Base-by-base conservation (phyloP, 2,797 vertebrate genomes). In the Varecia variegata region DNA sequence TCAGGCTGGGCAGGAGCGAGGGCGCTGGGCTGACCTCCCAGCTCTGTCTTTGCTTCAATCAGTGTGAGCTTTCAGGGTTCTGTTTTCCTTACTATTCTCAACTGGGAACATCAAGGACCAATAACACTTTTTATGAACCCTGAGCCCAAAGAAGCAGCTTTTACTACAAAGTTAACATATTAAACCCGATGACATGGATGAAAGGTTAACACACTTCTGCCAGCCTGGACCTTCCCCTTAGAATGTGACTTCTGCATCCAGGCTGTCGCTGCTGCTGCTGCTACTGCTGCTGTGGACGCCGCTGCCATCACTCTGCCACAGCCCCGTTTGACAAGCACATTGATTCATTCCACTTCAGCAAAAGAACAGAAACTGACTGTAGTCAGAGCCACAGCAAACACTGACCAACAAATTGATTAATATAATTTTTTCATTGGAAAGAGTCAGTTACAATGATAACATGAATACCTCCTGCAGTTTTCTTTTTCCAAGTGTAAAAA, bases 21-120 rank as follows among this genome's bases (percentile, higher is more conserved):
- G 98, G 98, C 98, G 88, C 98, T 84, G 97, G 82, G 93, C 98
- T 99, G 99, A 99, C 98, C 98, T 98, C 98, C 98, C 98, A 98
- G 98, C 98, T 98, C 98, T 97, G 97, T 98, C 97, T 98, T 99
- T 98, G 98, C 98, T 96, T 81, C 97, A 97, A 98, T 99, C 99
- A 99, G 99, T 99, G 99, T 98, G 98, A 97, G 97, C 99, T 98
- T 99, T 99, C 99, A 99, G 99, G 98, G 98, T 98, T 97, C 97
- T 99, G 99, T 99, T 99, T 99, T 99, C 98, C 98, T 99, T 99
- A 97, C 98, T 98, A 98, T 99, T 98, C 98, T 99, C 98, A 97
- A 89, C 98, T 98, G 99, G 99, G 99, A 99, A 98, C 98, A 98
- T 98, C 98, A 98, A 99, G 98, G 98, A 98, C 99, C 98, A 98